Percentiles rank a stretch among this genome's conserved stretches.
These are phyloP conservation scores for Sebastes taczanowskii DNA, from an alignment of 2,797 vertebrate genomes.

Conservation along the genomic window DNA sequence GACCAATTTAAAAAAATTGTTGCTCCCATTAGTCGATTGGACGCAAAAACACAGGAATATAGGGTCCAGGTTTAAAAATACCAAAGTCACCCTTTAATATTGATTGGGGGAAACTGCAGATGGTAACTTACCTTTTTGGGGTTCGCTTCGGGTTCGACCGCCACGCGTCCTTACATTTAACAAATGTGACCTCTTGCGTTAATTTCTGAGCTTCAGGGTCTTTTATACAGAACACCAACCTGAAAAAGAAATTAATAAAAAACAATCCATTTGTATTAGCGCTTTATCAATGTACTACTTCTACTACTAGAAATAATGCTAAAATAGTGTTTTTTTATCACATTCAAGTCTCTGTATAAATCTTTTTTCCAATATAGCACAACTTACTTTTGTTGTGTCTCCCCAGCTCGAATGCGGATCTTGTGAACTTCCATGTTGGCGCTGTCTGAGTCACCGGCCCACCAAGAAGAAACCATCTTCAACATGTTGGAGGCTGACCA, in stretches of 20 bases:
- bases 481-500: slow-evolving; percentile 77
- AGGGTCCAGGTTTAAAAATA: background rate
- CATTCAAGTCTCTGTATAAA: rapidly evolving
- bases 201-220: slow-evolving; percentile 47
- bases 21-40: too few species aligned
- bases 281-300: background rate
- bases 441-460: slow-evolving; percentile 66
- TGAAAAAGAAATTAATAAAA: slow-evolving; percentile 38
- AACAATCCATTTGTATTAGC: background rate
- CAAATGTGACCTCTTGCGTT: slow-evolving; percentile 76
- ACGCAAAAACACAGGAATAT: background rate
- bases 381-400: slow-evolving; percentile 82
- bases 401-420: slow-evolving; percentile 81
- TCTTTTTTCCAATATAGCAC: background rate
- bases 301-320: background rate
- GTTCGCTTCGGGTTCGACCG: slow-evolving; percentile 34
- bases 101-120: background rate
- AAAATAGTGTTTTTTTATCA: background rate
- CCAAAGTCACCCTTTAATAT: background rate
- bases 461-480: slow-evolving; percentile 80
- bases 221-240: slow-evolving; percentile 81
- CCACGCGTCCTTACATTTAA: slow-evolving; percentile 80
- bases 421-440: slow-evolving; percentile 74
- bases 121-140: slow-evolving; percentile 61
- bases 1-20: too few species aligned